Evolutionary conservation across 2,888 invertebrate genomes (phyloP).

Genomic region (Amblyjoppa proteus): DNA sequence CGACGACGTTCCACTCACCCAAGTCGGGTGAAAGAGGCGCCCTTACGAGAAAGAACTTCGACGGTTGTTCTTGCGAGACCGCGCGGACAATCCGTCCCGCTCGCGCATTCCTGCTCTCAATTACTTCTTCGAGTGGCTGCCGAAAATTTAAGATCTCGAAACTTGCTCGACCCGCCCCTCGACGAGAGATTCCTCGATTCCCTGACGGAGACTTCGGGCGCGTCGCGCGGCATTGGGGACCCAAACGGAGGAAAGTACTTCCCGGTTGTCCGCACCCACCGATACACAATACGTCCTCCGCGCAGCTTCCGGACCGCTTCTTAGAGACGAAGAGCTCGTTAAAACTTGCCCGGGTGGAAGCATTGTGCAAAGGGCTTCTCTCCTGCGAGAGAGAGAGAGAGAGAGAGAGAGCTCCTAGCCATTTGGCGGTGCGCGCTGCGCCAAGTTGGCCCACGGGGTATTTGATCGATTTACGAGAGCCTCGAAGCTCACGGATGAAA

Average conservation of each 20-base stretch:
- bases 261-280: background rate
- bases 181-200: slow-evolving; percentile 51
- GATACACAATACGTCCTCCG: slow-evolving; percentile 5
- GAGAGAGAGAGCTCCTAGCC: slow-evolving; percentile 23
- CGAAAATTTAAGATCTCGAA: slow-evolving; percentile 70
- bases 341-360: slow-evolving; percentile 59
- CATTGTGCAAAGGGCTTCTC: slow-evolving; percentile 14
- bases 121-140: slow-evolving; percentile 73
- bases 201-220: slow-evolving; percentile 13
- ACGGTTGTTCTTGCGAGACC: slow-evolving; percentile 63
- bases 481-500: slow-evolving; percentile 21
- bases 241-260: slow-evolving; percentile 16
- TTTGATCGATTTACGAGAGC: background rate
- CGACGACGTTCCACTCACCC: slow-evolving; percentile 21
- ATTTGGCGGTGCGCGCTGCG: slow-evolving; percentile 19
- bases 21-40: slow-evolving; percentile 30
- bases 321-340: slow-evolving; percentile 63
- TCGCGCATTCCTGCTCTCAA: slow-evolving; percentile 73
- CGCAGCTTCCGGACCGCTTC: slow-evolving; percentile 30
- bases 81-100: slow-evolving; percentile 46
- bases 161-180: slow-evolving; percentile 43
- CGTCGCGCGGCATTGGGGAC: slow-evolving; percentile 30
- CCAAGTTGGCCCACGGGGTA: background rate
- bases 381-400: slow-evolving; percentile 14
- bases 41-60: slow-evolving; percentile 60